A percentile compares a stretch with the other conserved stretches of the same genome.
Evolutionary conservation across 2,113 vertebrate species (phyloP).

Genomic region (Pelvicachromis taeniatus): DNA sequence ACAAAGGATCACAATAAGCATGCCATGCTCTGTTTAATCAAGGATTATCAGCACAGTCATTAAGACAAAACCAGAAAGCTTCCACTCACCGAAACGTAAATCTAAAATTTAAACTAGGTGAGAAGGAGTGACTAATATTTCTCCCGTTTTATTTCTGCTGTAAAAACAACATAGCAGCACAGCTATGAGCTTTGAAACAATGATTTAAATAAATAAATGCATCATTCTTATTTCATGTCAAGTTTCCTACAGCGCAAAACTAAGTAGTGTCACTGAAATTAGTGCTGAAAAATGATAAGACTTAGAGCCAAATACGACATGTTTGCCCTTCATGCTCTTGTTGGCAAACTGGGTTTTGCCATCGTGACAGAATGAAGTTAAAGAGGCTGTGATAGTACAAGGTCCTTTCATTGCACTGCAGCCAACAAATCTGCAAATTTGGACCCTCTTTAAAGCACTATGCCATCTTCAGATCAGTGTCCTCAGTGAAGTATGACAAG

Average conservation of each 20-base stretch:
- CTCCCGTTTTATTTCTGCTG: neutral
- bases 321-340: neutral
- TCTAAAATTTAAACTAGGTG: conserved; percentile 17
- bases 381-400: neutral
- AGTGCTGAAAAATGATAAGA: neutral
- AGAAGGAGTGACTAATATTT: neutral
- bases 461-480: neutral
- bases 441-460: neutral
- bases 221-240: neutral
- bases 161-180: neutral
- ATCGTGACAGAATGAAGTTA: neutral
- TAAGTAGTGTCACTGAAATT: neutral
- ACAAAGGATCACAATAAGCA: conserved; percentile 34
- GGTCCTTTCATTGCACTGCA: neutral
- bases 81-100: conserved; percentile 14
- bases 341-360: neutral
- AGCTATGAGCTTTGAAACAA: neutral
- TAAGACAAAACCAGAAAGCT: conserved; percentile 37
- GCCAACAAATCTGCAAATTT: neutral
- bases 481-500: neutral
- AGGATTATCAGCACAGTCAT: conserved; percentile 31
- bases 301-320: neutral
- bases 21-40: neutral
- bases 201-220: neutral
- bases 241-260: neutral